Evolutionary conservation across 2,888 invertebrate genomes (phyloP), one percentile per base, ranked within the genome.

Genomic region (Drosophila meridiana): DNA sequence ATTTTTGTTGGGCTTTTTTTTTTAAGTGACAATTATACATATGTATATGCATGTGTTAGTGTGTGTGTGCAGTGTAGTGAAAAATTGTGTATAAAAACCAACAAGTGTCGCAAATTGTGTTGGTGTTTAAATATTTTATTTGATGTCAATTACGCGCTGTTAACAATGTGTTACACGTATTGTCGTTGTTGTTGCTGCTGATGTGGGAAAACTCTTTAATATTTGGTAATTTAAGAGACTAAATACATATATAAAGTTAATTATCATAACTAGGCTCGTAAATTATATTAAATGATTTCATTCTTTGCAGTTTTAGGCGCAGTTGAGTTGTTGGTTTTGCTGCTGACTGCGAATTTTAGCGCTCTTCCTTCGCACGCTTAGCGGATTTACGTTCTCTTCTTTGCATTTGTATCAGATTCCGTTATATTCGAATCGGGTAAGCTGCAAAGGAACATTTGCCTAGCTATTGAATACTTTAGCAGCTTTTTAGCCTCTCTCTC

Each of bases 81-180:
- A 30, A 30, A 40, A 52, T 34, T 34, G 20, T 11, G 50, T 20
- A 52, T 34, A 20, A 40, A 30, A n/a, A 11, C 6, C 14, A 38
- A 40, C 30, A 58, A 58, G 8, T 57, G 57, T 57, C 8, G 43
- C 34, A 34, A 57, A 34, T 34, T 45, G 26, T 26, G 34, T 26
- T 14, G 14, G 14, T 14, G 43, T 14, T 34, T 34, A 14, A 30
- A 58, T 58, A 9, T 9, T 14, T 4, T 34, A 8, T 26, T 8
- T 58, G 8, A 20, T 26, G 5, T 34, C 11, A 43, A 26, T 58
- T 34, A 45, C 1, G 34, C 26, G 7, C 14, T 58, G 45, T 34
- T 14, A 26, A 9, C 14, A 34, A 45, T 7, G 40, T 2, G 6
- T 1, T 30, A 8, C 9, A 14, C 55, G 38, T 28, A 20, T 5